Conservation (phyloP, 1,140 invertebrate genomes). For the Venturia canescens region DNA sequence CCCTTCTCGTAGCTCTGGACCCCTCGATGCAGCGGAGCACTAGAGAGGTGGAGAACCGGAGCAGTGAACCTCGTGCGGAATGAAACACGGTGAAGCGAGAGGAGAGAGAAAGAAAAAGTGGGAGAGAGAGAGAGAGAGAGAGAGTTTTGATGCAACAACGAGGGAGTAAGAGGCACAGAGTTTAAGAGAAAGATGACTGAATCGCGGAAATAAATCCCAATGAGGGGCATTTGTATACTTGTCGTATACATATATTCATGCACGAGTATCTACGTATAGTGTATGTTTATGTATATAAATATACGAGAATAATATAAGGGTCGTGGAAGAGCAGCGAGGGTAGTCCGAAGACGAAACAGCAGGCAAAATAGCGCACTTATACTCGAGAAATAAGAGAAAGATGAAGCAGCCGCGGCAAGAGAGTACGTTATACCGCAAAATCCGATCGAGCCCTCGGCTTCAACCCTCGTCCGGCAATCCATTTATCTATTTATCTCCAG, state of each 20-base stretch:
- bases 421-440: slow-evolving; percentile 63
- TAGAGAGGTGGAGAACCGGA: slow-evolving; percentile 42
- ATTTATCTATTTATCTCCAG: slow-evolving; percentile 73
- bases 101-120: slow-evolving; percentile 1
- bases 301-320: slow-evolving; percentile 10
- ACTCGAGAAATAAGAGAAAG: not conserved
- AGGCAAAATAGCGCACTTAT: slow-evolving; percentile 37
- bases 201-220: slow-evolving; percentile 38
- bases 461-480: slow-evolving; percentile 65
- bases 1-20: slow-evolving; percentile 29
- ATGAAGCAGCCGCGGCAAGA: not conserved
- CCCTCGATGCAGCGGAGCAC: slow-evolving; percentile 33
- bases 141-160: not conserved
- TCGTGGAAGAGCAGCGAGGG: not conserved
- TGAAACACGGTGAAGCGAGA: not conserved
- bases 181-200: slow-evolving; percentile 13
- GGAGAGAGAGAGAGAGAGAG: not conserved
- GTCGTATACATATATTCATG: not conserved
- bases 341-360: slow-evolving; percentile 39
- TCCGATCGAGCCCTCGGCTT: slow-evolving; percentile 68
- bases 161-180: slow-evolving; percentile 9
- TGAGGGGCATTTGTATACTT: not conserved
- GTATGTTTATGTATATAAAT: too few relatives aligned
- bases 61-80: slow-evolving; percentile 54
- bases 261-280: too few relatives aligned